Evolutionary conservation across 2,797 vertebrate genomes (phyloP).

Genomic region (Anguilla obscura): DNA sequence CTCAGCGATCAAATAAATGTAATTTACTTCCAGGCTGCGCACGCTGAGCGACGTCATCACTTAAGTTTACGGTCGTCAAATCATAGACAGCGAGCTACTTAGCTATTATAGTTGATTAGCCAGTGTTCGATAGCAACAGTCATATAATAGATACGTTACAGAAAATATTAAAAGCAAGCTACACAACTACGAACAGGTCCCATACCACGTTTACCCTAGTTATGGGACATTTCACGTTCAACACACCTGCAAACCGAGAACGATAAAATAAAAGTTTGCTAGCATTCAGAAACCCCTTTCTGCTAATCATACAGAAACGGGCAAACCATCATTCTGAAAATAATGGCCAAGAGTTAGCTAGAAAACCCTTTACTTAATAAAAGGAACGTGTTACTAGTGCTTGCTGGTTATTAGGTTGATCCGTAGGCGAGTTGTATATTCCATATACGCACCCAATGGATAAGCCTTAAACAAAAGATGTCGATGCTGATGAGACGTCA

Average conservation of each 20-base stretch:
- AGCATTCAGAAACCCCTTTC: neutral
- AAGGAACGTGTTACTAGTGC: no score
- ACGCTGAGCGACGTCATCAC: neutral
- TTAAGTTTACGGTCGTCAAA: neutral
- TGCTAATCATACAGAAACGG: neutral
- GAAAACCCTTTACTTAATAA: neutral
- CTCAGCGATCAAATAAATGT: neutral
- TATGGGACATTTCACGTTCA: neutral
- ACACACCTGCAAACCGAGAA: neutral
- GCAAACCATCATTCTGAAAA: neutral
- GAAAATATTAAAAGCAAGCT: neutral
- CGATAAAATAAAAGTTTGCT: neutral
- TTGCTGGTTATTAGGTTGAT: neutral
- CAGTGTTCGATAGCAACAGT: neutral
- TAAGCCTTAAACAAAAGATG: slow-evolving; percentile 46
- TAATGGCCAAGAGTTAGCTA: neutral
- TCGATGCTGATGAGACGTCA: slow-evolving; percentile 43
- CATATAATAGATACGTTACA: neutral
- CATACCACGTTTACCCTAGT: neutral
- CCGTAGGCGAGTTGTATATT: neutral
- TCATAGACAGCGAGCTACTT: neutral
- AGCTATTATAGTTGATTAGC: neutral
- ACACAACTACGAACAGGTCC: neutral
- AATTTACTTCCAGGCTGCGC: neutral
- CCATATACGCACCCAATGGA: neutral